Evolutionary conservation across 2,113 vertebrate species (phyloP), one percentile per base, ranked within the genome.

Genomic region (Chionomys nivalis): DNA sequence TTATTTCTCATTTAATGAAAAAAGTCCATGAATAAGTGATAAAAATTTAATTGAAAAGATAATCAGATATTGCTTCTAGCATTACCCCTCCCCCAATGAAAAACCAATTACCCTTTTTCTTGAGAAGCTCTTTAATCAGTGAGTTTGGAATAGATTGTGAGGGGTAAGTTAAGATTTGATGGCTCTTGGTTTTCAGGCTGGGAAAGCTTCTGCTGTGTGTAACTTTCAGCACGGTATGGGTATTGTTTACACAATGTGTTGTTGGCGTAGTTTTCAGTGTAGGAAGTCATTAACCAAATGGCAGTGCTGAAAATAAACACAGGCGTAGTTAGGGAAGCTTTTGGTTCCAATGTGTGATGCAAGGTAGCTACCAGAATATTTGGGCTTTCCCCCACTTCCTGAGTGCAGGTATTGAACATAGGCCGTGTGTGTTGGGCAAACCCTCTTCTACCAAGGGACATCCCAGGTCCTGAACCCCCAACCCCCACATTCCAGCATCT

Each of bases 31-130:
- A 94, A 96, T 97, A 98, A 94, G 88, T 92, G 75, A 93, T 96
- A 90, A 94, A 96, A 94, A 93, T 94, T 77, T 96, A 96, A 97
- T 94, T 95, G 96, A 87, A 81, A 93, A 76, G 96, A 96, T 97
- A 94, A 97, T 96, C 39, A 21, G 33, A 90, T 97, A 97, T 91
- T 93, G 75, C 96, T 96, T 96, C 90, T 12, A 96, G 90, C 79
- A 75, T 94, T 95, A 26, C n/a, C 36, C 73, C 19, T 14, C 16
- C 14, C 1, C 31, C 68, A 72, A 72, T 63, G 78, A 85, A 81
- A 97, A 96, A 97, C 17, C 90, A 96, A 81, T 97, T 96, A 95
- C 86, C 83, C 66, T 97, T 95, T 97, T 97, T 97, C 96, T 89
- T 87, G 91, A 97, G 90, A 55, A 96, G 52, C 44, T 91, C 17